Percentiles rank a stretch among this genome's conserved stretches.
Evolutionary conservation across 1,140 invertebrate species (phyloP).

Genomic region (Brachionus calyciflorus): DNA sequence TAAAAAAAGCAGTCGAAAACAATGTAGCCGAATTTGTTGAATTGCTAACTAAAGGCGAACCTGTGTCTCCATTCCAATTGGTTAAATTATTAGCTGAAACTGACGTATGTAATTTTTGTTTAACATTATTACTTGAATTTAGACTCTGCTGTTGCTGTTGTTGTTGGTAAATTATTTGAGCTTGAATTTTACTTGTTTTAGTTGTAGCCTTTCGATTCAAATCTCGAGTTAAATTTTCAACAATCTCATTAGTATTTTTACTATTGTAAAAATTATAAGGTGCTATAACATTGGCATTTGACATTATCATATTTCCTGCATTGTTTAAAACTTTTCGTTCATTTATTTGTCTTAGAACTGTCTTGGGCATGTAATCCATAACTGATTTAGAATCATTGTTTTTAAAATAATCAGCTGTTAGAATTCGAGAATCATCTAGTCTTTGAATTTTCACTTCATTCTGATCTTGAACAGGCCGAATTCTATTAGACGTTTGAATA

Average conservation of each 20-base stretch:
- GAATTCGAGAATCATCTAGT: background rate
- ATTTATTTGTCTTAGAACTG: background rate
- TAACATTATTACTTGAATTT: background rate
- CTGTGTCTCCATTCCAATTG: background rate
- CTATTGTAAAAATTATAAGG: conserved; percentile 27
- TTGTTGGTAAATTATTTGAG: background rate
- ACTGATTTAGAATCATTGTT: background rate
- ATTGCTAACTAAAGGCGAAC: background rate
- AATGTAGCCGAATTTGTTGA: conserved; percentile 12
- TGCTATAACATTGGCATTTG: background rate
- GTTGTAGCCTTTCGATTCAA: conserved; percentile 2
- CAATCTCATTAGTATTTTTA: conserved; percentile 16
- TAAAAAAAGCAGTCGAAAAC: conserved; percentile 14
- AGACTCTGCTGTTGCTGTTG: no score
- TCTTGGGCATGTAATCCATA: conserved; percentile 19
- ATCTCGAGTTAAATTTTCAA: conserved; percentile 10
- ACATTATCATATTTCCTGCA: background rate
- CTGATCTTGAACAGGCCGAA: background rate
- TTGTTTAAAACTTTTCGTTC: background rate
- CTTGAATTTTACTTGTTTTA: background rate
- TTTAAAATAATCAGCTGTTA: conserved; percentile 21
- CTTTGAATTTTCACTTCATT: background rate
- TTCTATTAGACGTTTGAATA: background rate
- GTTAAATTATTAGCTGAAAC: background rate
- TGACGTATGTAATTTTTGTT: background rate